phyloP scores from a whole-genome alignment of 2,888 invertebrate species.

The Euclidia mi region DNA sequence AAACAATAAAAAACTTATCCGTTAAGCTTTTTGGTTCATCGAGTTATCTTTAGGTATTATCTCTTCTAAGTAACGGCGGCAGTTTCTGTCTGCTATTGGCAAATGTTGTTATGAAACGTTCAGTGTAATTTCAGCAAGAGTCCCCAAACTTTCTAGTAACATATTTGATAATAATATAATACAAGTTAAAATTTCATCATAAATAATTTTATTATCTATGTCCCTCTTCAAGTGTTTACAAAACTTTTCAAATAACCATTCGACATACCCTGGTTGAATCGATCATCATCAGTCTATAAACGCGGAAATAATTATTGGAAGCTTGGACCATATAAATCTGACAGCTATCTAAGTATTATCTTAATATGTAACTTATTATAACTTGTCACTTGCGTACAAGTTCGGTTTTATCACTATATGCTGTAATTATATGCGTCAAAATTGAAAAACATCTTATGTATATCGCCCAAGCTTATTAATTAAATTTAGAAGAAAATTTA shows the following conservation, averaged over 20 bases:
- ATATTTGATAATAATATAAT: conserved; percentile 29
- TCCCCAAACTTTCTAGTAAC: conserved; percentile 15
- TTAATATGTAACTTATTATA: too few relatives aligned
- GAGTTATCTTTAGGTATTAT: background rate
- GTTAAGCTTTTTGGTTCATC: too few relatives aligned
- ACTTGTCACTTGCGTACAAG: too few relatives aligned
- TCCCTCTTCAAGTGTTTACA: conserved; percentile 24
- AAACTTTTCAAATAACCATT: conserved; percentile 30
- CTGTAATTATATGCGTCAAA: background rate
- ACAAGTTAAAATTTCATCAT: conserved; percentile 26
- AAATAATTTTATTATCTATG: conserved; percentile 33
- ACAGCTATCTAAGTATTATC: background rate
- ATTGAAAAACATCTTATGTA: background rate
- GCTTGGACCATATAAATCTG: conserved; percentile 10
- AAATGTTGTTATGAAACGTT: background rate
- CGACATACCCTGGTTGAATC: conserved; percentile 58
- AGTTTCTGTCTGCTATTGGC: background rate
- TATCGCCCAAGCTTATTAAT: conserved; percentile 23
- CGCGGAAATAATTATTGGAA: conserved; percentile 25
- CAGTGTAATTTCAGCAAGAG: too few relatives aligned
- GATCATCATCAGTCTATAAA: conserved; percentile 58
- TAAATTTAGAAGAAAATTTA: conserved; percentile 18
- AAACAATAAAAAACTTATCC: too few relatives aligned
- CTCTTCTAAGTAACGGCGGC: background rate
- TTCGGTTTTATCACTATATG: too few relatives aligned